phyloP scores from a whole-genome alignment of 2,113 vertebrate species.

The Conger conger region DNA sequence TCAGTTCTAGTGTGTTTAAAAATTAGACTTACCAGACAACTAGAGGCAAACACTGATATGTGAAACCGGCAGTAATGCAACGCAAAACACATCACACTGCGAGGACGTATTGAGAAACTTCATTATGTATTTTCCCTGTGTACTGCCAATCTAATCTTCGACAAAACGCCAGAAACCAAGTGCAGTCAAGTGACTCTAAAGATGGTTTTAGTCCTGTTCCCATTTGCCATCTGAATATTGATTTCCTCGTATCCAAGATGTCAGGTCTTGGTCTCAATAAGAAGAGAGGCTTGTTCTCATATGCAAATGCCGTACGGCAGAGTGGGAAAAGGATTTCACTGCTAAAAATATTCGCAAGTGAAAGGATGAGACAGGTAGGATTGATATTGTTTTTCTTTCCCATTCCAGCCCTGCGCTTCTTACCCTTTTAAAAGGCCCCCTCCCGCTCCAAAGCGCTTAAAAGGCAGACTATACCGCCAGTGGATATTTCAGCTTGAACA shows the following conservation, averaged over 20 bases:
- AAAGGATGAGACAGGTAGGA: conserved; percentile 61
- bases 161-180: not conserved
- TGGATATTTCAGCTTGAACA: conserved; percentile 8
- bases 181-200: not conserved
- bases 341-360: conserved; percentile 61
- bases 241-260: not conserved
- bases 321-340: conserved; percentile 54
- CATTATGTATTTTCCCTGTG: not conserved
- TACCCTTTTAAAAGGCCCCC: not conserved
- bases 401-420: not conserved
- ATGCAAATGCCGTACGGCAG: conserved; percentile 29
- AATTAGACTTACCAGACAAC: not conserved
- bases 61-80: not conserved
- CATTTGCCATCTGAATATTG: not conserved
- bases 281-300: not conserved
- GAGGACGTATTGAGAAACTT: not conserved
- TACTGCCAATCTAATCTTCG: not conserved
- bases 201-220: not conserved
- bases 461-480: not conserved
- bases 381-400: conserved; percentile 26
- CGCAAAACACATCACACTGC: not conserved
- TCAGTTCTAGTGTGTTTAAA: not conserved
- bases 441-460: not conserved
- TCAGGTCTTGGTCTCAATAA: conserved; percentile 7
- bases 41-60: conserved; percentile 2